Conservation (phyloP, 2,113 vertebrate genomes). For the Platycercus adscitus region DNA sequence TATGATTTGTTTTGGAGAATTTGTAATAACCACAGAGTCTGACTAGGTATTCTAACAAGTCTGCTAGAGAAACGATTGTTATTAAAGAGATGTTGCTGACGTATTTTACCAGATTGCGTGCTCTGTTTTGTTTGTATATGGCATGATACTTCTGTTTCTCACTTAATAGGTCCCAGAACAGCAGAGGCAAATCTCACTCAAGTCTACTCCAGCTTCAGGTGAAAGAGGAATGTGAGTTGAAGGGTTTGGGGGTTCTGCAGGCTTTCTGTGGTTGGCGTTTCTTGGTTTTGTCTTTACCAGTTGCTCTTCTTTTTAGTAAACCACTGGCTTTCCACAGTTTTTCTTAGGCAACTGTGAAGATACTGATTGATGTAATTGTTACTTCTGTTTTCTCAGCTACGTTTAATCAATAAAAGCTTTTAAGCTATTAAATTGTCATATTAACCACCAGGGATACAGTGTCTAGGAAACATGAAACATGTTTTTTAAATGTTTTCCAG, state of each 20-base stretch:
- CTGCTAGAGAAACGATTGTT: neutral
- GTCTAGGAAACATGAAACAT: neutral
- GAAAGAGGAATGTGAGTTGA: slow-evolving; percentile 92
- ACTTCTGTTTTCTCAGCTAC: neutral
- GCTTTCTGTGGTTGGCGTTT: neutral
- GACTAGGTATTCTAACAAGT: neutral
- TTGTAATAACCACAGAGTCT: neutral
- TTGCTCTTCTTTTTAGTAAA: neutral
- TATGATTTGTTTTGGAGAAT: neutral
- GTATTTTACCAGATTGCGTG: neutral
- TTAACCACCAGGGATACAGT: neutral
- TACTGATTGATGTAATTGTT: neutral
- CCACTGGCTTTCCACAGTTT: neutral
- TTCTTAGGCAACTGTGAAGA: neutral
- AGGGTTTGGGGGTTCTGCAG: neutral
- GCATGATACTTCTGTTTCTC: neutral
- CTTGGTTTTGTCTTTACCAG: neutral
- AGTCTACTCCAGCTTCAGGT: slow-evolving; percentile 87
- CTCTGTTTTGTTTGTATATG: neutral
- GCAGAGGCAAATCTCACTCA: slow-evolving; percentile 93
- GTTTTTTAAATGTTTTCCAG: neutral
- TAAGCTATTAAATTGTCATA: neutral
- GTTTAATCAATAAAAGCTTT: neutral
- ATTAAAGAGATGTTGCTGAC: neutral
- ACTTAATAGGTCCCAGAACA: slow-evolving; percentile 87